Evolutionary conservation across 2,113 vertebrate species (phyloP).

Genomic region (Camarhynchus parvulus): DNA sequence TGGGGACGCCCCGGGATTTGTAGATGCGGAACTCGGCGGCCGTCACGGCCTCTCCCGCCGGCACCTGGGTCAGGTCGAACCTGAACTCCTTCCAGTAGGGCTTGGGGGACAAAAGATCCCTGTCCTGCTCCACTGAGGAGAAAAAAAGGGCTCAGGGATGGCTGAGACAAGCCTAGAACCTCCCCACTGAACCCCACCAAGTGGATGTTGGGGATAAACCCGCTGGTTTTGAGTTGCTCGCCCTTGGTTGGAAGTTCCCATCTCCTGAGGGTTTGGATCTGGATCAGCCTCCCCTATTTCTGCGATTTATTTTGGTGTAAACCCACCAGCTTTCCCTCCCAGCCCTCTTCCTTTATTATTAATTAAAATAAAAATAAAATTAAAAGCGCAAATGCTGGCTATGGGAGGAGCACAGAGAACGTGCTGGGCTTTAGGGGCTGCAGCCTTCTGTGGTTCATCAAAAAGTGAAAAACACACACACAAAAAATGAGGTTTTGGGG

Average conservation of each 20-base stretch:
- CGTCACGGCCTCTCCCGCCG: conserved; percentile 86
- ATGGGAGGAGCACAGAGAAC: rapidly evolving
- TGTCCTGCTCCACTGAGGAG: conserved; percentile 88
- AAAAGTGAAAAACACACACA: neutral
- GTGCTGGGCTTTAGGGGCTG: rapidly evolving
- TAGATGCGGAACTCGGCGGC: conserved; percentile 94
- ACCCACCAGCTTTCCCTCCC: neutral
- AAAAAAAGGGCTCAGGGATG: neutral
- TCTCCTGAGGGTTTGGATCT: rapidly evolving
- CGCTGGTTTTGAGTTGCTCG: rapidly evolving
- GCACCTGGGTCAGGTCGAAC: conserved; percentile 92
- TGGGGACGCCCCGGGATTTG: conserved; percentile 81
- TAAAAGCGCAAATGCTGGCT: rapidly evolving
- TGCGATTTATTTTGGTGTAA: neutral
- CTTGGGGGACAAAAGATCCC: conserved; percentile 82
- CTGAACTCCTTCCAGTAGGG: conserved; percentile 96
- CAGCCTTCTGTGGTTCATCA: neutral
- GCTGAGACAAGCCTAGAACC: neutral
- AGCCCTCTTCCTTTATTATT: neutral
- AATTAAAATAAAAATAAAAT: neutral
- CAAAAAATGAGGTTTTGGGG: neutral
- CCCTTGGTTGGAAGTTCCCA: neutral
- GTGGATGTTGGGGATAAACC: neutral
- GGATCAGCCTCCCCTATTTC: rapidly evolving
- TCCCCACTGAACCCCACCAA: rapidly evolving